phyloP scores from a whole-genome alignment of 2,888 invertebrate species.

The Quadroppia sp. region DNA sequence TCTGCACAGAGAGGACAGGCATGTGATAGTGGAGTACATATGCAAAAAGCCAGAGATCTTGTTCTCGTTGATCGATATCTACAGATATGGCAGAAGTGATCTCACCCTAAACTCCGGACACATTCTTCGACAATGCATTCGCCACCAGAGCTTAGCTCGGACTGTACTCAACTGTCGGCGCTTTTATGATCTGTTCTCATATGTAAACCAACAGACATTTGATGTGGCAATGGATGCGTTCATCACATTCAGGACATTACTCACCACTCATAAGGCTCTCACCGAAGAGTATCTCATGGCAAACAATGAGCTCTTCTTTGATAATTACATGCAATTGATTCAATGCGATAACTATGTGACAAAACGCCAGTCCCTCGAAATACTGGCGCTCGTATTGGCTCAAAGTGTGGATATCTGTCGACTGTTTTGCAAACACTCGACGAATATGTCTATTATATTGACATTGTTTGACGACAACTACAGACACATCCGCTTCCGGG shows the following conservation, averaged over 20 bases:
- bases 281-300: slow-evolving; percentile 3
- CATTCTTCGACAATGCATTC: slow-evolving; percentile 34
- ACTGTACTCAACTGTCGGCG: slow-evolving; percentile 14
- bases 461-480: neutral
- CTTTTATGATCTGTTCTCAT: slow-evolving; percentile 33
- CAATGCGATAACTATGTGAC: slow-evolving; percentile 39
- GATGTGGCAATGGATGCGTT: slow-evolving; percentile 42
- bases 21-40: slow-evolving; percentile 34
- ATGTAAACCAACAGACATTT: slow-evolving; percentile 37
- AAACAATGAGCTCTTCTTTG: slow-evolving; percentile 25
- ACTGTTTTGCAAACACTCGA: neutral
- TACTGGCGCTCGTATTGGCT: neutral
- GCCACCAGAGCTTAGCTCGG: slow-evolving; percentile 25
- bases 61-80: slow-evolving; percentile 26
- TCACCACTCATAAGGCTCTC: slow-evolving; percentile 33
- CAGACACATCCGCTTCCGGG: slow-evolving; percentile 10
- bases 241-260: slow-evolving; percentile 32
- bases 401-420: neutral
- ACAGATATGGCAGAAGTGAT: slow-evolving; percentile 40
- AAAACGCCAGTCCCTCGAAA: slow-evolving; percentile 40
- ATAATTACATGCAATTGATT: slow-evolving; percentile 36
- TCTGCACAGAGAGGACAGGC: slow-evolving; percentile 25
- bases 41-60: slow-evolving; percentile 31
- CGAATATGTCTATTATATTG: neutral
- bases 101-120: slow-evolving; percentile 37